Percentiles rank a stretch among this genome's conserved stretches.
Conservation (phyloP, 1,140 invertebrate species). For the Musca vetustissima region DNA sequence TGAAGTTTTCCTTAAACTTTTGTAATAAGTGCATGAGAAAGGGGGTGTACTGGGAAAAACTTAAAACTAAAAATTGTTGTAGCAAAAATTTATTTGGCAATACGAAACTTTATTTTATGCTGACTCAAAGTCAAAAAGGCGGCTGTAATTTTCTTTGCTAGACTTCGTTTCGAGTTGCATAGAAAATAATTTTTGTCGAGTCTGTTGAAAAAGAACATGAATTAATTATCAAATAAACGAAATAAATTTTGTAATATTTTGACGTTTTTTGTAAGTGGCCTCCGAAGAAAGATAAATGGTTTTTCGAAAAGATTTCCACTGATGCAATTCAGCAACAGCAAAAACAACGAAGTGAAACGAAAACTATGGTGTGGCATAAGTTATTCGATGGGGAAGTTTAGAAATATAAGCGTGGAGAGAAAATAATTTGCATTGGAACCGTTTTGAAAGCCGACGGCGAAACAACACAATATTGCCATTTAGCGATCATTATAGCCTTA, state of each 20-base stretch:
- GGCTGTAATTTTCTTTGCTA: no score
- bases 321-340: neutral
- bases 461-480: no score
- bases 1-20: no score
- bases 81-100: neutral
- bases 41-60: neutral
- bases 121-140: slow-evolving; percentile 17
- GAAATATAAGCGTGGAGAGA: no score
- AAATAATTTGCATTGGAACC: no score
- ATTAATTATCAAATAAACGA: slow-evolving; percentile 19
- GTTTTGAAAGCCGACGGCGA: no score
- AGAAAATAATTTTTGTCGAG: neutral
- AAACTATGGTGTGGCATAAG: no score
- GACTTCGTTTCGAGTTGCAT: no score
- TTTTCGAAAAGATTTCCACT: neutral
- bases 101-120: slow-evolving; percentile 3
- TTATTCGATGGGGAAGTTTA: no score
- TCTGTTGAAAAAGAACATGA: slow-evolving; percentile 5
- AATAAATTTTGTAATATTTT: slow-evolving; percentile 6
- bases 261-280: neutral
- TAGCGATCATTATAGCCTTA: no score
- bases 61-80: slow-evolving; percentile 14
- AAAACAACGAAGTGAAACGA: no score
- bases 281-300: neutral
- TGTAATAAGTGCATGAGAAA: no score